These are phyloP conservation scores for Tokudaia tokunoshimensis DNA, from an alignment of 2,797 vertebrate genomes.

Conservation along the genomic window DNA sequence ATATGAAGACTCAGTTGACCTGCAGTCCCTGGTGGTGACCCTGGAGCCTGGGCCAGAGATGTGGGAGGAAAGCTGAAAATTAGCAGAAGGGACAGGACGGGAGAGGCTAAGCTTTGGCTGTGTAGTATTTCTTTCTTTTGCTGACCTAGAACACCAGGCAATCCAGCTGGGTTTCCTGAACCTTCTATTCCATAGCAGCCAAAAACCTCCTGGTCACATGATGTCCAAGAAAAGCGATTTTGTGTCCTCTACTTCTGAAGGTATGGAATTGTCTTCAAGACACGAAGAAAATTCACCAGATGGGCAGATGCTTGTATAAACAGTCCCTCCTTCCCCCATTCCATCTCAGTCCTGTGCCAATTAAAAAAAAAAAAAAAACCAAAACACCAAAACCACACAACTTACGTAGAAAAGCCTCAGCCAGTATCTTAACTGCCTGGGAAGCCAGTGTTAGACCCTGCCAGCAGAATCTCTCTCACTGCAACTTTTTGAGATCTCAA, in stretches of 20 bases:
- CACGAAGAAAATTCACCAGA: conserved; percentile 44
- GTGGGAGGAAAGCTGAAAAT: neutral
- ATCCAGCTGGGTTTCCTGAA: conserved; percentile 6
- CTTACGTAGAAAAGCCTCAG: conserved; percentile 61
- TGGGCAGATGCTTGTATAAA: conserved; percentile 36
- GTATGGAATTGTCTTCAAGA: conserved; percentile 35
- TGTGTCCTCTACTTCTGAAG: conserved; percentile 15
- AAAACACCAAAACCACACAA: neutral
- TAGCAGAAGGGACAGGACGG: neutral
- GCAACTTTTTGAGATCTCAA: conserved; percentile 60
- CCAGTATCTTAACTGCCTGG: conserved; percentile 49
- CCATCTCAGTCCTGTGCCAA: conserved; percentile 34
- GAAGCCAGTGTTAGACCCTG: conserved; percentile 27
- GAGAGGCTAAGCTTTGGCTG: neutral
- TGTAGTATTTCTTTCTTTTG: neutral
- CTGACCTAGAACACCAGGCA: neutral
- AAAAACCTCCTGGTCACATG: neutral
- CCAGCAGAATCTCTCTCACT: conserved; percentile 60
- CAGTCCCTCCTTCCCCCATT: neutral
- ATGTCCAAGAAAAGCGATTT: neutral
- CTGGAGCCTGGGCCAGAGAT: neutral
- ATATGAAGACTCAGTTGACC: neutral
- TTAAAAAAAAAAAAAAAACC: conserved; percentile 9
- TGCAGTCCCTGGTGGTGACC: neutral
- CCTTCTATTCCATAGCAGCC: neutral